Evolutionary conservation across 1,140 invertebrate genomes (phyloP).

Genomic region (Holcopasites calliopsidis): DNA sequence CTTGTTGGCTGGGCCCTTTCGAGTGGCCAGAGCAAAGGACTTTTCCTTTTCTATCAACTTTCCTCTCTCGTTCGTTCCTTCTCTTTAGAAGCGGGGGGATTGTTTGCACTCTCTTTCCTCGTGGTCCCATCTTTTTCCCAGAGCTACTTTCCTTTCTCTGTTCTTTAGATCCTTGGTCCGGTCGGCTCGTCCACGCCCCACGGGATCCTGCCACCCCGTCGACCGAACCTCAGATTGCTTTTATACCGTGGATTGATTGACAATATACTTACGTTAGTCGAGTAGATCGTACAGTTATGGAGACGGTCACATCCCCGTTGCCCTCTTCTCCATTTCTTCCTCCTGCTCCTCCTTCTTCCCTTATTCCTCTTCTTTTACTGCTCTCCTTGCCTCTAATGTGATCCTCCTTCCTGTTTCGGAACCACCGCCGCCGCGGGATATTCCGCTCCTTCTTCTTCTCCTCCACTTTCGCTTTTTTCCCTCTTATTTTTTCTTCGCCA

Average conservation of each 20-base stretch:
- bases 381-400: constrained; percentile 11
- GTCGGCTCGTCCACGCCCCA: constrained; percentile 66
- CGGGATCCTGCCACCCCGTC: constrained; percentile 75
- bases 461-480: neutral
- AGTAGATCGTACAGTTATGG: constrained; percentile 74
- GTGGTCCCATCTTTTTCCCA: constrained; percentile 34
- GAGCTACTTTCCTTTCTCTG: constrained; percentile 53
- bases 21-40: constrained; percentile 55
- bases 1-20: constrained; percentile 54
- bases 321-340: constrained; percentile 51
- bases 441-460: neutral
- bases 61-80: constrained; percentile 30
- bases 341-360: constrained; percentile 36
- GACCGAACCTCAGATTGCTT: constrained; percentile 79
- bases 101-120: constrained; percentile 40
- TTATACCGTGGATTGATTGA: constrained; percentile 80
- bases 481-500: constrained; percentile 13
- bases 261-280: constrained; percentile 78
- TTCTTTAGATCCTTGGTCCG: constrained; percentile 32
- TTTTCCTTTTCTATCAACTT: constrained; percentile 61
- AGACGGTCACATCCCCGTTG: constrained; percentile 51
- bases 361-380: neutral
- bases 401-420: constrained; percentile 22
- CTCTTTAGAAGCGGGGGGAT: neutral
- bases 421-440: constrained; percentile 20